These are phyloP conservation scores for Acanthopleura granulata DNA, from an alignment of 2,888 invertebrate genomes.

Conservation along the genomic window DNA sequence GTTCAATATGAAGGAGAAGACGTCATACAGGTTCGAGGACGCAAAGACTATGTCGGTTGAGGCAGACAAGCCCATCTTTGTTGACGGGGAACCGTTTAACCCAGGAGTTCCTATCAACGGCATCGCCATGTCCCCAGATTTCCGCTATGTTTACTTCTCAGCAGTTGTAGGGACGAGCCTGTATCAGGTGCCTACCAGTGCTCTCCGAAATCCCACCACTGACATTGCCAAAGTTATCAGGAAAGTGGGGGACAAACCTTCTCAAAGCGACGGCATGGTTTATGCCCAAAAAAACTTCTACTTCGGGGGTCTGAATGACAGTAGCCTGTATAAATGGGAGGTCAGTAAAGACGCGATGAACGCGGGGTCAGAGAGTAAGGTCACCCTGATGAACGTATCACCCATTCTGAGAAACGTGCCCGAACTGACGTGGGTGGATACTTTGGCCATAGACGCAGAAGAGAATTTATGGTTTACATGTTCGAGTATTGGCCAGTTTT, in stretches of 20 bases:
- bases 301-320: constrained; percentile 27
- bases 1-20: constrained; percentile 40
- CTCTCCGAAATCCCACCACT: constrained; percentile 20
- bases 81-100: constrained; percentile 28
- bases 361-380: constrained; percentile 8
- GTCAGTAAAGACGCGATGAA: not conserved
- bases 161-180: constrained; percentile 42
- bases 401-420: constrained; percentile 23
- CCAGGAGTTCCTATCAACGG: constrained; percentile 43
- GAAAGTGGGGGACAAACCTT: constrained; percentile 43
- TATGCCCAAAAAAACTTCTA: constrained; percentile 30
- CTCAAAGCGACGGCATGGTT: constrained; percentile 36
- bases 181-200: constrained; percentile 35
- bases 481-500: not conserved
- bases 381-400: constrained; percentile 15
- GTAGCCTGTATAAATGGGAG: constrained; percentile 30
- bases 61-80: constrained; percentile 19
- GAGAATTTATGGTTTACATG: constrained; percentile 32
- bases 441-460: constrained; percentile 31
- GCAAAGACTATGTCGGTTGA: constrained; percentile 32
- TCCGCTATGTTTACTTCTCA: constrained; percentile 48
- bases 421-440: constrained; percentile 32
- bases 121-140: constrained; percentile 54
- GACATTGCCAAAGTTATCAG: constrained; percentile 36
- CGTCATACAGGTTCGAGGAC: constrained; percentile 37